A percentile compares a stretch with the other conserved stretches of the same genome.
Evolutionary conservation across 2,113 vertebrate genomes (phyloP).

Genomic region (Spea multiplicata): DNA sequence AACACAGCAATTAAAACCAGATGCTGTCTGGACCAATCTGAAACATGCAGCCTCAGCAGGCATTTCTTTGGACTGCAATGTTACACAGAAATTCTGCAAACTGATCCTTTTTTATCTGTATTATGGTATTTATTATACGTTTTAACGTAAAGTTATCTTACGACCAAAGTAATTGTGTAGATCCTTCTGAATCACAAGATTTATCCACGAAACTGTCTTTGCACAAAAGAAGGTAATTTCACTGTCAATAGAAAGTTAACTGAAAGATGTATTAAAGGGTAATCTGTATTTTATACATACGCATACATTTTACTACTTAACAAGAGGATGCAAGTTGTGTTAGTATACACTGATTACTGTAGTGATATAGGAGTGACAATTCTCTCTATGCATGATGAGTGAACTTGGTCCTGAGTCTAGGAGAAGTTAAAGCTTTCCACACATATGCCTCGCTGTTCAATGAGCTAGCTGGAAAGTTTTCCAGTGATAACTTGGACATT

Average conservation of each 20-base stretch:
- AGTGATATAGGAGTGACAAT: no score
- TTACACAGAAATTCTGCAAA: constrained; percentile 25
- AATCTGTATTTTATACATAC: no score
- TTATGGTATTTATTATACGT: constrained; percentile 10
- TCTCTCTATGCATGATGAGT: no score
- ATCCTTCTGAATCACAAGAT: constrained; percentile 7
- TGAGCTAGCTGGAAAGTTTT: constrained; percentile 20
- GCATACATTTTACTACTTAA: no score
- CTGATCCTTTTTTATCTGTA: constrained; percentile 28
- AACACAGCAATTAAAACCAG: constrained; percentile 46
- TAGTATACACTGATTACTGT: no score
- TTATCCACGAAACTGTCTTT: no score
- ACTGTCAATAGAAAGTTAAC: no score
- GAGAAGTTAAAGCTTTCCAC: constrained; percentile 20
- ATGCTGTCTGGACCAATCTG: constrained; percentile 46
- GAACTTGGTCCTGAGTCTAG: no score
- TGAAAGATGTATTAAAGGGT: no score
- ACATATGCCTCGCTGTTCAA: neutral
- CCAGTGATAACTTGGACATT: constrained; percentile 7
- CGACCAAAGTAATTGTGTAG: neutral
- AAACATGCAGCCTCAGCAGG: constrained; percentile 45
- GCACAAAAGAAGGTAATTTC: no score
- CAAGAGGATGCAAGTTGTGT: no score
- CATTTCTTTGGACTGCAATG: constrained; percentile 35
- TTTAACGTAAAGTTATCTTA: constrained; percentile 4